Evolutionary conservation across 2,113 vertebrate genomes (phyloP).

Genomic region (Heptranchias perlo): DNA sequence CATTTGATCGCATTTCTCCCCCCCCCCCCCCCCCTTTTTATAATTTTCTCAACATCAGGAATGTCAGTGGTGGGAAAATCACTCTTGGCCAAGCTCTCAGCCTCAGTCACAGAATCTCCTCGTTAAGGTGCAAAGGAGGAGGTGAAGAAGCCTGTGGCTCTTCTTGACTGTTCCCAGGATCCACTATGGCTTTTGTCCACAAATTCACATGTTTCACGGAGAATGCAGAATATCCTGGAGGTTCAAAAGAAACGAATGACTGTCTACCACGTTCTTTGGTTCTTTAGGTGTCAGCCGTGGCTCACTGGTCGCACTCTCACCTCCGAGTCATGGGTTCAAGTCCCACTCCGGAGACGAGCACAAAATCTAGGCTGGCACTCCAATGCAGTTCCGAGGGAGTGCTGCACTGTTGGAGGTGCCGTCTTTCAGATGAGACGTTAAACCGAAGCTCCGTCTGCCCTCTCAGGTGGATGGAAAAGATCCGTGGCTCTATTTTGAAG

Average conservation of each 20-base stretch:
- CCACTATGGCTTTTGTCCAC: neutral
- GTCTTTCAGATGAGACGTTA: neutral
- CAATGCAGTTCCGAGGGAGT: neutral
- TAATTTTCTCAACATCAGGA: neutral
- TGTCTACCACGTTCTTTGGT: neutral
- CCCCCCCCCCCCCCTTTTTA: neutral
- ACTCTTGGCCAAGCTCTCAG: neutral
- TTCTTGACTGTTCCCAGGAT: neutral
- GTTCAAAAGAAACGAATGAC: neutral
- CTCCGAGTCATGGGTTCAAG: neutral
- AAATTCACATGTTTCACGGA: neutral
- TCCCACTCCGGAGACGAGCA: neutral
- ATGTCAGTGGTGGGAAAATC: neutral
- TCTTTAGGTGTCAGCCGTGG: neutral
- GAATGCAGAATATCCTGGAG: neutral
- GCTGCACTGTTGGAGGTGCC: neutral
- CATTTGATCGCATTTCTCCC: neutral
- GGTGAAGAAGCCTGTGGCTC: neutral
- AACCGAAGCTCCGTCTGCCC: too few species aligned
- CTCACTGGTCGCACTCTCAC: neutral
- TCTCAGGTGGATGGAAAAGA: neutral
- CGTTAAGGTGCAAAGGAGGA: neutral
- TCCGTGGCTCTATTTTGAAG: neutral
- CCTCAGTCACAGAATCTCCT: neutral
- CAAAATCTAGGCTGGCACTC: neutral